Evolutionary conservation across 2,797 vertebrate species (phyloP), one percentile per base, ranked within the genome.

Genomic region (Tenualosa ilisha): DNA sequence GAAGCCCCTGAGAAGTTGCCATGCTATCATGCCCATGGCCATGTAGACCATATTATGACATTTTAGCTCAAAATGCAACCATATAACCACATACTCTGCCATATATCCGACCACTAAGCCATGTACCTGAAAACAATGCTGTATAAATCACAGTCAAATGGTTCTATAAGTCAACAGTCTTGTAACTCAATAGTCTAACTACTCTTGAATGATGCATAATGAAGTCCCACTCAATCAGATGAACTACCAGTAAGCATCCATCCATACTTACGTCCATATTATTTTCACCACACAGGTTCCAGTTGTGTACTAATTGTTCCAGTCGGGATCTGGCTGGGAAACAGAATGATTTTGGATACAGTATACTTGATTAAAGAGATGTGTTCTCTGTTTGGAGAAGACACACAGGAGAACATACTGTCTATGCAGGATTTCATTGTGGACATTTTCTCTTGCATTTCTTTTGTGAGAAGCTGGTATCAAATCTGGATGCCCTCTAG

Each of bases 101-200:
- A 20, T 50, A 46, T 82, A 56, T 43, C 40, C 15, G 3, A 43
- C 17, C 72, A 43, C 37, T 79, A 79, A 40, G 13, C 40, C 72
- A 22, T 79, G 72, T 46, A 43, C 17, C 72, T 79, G 15, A 79
- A 46, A 4, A 72, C 65, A 72, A 37, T 37, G 31, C 65, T 72
- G 65, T 79, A 79, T 79, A 79, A 79, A 46, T 43, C 59, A 63
- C n/a, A 46, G 72, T 51, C 50, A 79, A 46, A 12, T 79, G 40
- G 72, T 79, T 4, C 17, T 79, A 40, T 79, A 79, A 79, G 13
- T 79, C 72, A 79, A 79, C 40, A 43, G 72, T 79, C 37, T 22
- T 79, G 5, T 43, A 75, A 75, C 68, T 37, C 68, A 43, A 9
- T 12, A 46, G 40, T 75, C 31, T 75, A 43, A 75, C 68, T 75